Evolutionary conservation across 2,888 invertebrate genomes (phyloP).

Genomic region (Heliconius hortense): DNA sequence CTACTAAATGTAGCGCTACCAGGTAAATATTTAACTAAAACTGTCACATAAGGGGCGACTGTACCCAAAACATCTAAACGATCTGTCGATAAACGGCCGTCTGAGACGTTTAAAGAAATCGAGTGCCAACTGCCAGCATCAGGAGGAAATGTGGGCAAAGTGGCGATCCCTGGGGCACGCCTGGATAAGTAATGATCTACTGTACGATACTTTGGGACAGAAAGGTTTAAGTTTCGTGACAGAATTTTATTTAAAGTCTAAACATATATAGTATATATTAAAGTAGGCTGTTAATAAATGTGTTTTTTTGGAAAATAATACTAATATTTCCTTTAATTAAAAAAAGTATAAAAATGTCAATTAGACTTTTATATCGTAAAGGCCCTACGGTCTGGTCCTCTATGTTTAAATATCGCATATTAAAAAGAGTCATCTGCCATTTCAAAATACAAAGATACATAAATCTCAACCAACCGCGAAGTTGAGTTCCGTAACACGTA

Average conservation of each 20-base stretch:
- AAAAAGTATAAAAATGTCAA: background rate
- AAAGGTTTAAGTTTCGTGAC: constrained; percentile 12
- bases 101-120: constrained; percentile 32
- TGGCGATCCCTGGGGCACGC: constrained; percentile 40
- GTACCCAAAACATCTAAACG: constrained; percentile 27
- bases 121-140: constrained; percentile 26
- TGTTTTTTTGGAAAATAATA: background rate
- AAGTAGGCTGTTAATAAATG: background rate
- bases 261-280: background rate
- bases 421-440: too few species aligned
- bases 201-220: constrained; percentile 6
- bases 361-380: background rate
- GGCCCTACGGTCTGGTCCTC: too few species aligned
- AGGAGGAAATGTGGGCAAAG: constrained; percentile 39
- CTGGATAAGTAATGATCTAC: constrained; percentile 27
- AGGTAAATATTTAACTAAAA: constrained; percentile 6
- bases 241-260: constrained; percentile 18
- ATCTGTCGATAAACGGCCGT: constrained; percentile 32
- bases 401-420: too few species aligned
- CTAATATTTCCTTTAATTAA: background rate
- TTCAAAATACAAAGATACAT: background rate
- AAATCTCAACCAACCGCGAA: background rate
- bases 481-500: background rate
- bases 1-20: background rate
- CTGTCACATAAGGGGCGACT: constrained; percentile 14